Conservation (phyloP, 2,113 vertebrate genomes). For the Podilymbus podiceps region DNA sequence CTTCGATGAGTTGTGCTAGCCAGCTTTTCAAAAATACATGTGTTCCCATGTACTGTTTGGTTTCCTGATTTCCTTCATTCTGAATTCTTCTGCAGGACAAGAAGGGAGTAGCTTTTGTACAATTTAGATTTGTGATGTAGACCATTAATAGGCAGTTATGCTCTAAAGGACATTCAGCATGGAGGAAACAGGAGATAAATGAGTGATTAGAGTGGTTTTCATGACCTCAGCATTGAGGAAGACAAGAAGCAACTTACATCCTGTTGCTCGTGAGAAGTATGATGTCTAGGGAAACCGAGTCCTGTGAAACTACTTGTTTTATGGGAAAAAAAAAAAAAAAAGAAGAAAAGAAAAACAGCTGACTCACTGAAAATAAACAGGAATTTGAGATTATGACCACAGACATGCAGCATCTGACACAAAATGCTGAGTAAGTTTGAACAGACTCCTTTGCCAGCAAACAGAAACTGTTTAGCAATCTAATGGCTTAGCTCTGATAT, state of each 20-base stretch:
- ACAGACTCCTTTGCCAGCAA: background rate
- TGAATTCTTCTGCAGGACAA: background rate
- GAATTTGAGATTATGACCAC: conserved; percentile 53
- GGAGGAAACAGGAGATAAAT: background rate
- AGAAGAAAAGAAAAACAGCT: background rate
- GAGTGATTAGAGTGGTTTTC: background rate
- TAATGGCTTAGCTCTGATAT: background rate
- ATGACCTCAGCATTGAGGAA: background rate
- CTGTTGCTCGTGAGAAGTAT: background rate
- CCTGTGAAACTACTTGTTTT: background rate
- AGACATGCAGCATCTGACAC: conserved; percentile 33
- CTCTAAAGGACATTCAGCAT: background rate
- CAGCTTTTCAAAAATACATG: background rate
- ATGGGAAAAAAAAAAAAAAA: background rate
- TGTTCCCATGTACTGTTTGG: background rate
- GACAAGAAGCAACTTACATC: background rate
- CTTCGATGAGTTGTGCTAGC: background rate
- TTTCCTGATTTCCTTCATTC: background rate
- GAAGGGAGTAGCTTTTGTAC: background rate
- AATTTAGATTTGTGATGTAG: background rate
- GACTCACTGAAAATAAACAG: conserved; percentile 61
- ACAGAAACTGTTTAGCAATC: conserved; percentile 10
- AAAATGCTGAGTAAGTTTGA: conserved; percentile 48
- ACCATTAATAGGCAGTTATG: background rate
- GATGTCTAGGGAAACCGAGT: background rate